phyloP scores from a whole-genome alignment of 2,888 invertebrate genomes.

The Cantharis rufa region DNA sequence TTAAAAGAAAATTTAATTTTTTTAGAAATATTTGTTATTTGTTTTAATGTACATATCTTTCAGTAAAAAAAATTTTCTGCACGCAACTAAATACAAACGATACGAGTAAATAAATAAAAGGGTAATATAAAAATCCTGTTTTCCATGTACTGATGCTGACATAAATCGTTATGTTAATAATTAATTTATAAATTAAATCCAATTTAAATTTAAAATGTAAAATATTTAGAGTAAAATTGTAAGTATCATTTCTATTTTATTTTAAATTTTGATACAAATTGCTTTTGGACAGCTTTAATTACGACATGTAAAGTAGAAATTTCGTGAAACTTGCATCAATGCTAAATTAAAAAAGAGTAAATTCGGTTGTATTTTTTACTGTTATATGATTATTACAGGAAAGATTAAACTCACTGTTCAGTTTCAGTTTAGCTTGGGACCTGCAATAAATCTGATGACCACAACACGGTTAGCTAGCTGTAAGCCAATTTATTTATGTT shows the following conservation, averaged over 20 bases:
- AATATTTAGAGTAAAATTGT: background rate
- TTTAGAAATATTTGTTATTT: background rate
- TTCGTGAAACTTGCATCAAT: background rate
- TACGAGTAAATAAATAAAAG: background rate
- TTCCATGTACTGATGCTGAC: background rate
- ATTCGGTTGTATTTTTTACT: background rate
- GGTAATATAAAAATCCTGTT: background rate
- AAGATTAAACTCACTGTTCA: slow-evolving; percentile 34
- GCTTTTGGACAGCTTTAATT: background rate
- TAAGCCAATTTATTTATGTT: slow-evolving; percentile 49
- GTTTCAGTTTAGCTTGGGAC: slow-evolving; percentile 45
- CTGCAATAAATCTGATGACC: slow-evolving; percentile 53
- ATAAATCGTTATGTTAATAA: background rate
- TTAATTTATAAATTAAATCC: background rate
- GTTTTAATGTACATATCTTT: background rate
- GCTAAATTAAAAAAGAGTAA: background rate
- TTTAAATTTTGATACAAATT: background rate
- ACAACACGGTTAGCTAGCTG: slow-evolving; percentile 49
- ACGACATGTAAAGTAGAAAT: background rate
- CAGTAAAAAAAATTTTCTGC: background rate
- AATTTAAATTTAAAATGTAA: background rate
- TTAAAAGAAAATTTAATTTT: background rate
- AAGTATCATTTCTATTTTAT: background rate
- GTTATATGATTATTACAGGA: slow-evolving; percentile 27
- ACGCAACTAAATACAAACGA: background rate